Conservation (phyloP, 1,140 invertebrate genomes). For the Ceratoteleas bidentatus region DNA sequence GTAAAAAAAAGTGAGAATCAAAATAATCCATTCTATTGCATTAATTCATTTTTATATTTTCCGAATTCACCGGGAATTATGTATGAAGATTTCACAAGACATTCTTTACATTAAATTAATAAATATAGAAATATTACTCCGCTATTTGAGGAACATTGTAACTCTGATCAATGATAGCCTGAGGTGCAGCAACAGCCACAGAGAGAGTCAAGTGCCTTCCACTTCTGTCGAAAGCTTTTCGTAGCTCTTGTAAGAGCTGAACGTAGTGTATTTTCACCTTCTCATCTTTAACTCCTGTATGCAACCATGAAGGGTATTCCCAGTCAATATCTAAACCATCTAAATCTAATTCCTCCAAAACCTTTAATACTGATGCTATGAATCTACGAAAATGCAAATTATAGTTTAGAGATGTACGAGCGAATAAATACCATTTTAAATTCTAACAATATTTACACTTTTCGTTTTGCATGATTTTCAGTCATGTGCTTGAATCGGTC, state of each 20-base stretch:
- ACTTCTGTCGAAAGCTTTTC: conserved; percentile 84
- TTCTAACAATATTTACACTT: conserved; percentile 77
- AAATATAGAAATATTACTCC: conserved; percentile 80
- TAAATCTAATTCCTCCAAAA: conserved; percentile 84
- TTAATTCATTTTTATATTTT: no score
- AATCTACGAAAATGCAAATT: conserved; percentile 80
- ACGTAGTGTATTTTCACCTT: conserved; percentile 87
- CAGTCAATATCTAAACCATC: conserved; percentile 94
- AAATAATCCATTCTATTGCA: no score
- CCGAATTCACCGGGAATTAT: no score
- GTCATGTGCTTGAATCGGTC: conserved; percentile 86
- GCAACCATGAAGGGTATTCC: conserved; percentile 88
- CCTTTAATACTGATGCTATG: conserved; percentile 84
- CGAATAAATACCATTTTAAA: not conserved
- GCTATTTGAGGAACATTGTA: conserved; percentile 90
- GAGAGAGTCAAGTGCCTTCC: conserved; percentile 84
- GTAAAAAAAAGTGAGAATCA: no score
- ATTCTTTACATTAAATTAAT: no score
- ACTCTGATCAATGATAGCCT: conserved; percentile 86
- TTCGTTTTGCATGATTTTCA: conserved; percentile 84
- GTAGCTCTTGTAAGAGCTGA: conserved; percentile 87
- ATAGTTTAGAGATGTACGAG: not conserved
- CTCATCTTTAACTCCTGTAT: conserved; percentile 65
- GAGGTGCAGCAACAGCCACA: conserved; percentile 88
- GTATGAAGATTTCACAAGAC: no score